Evolutionary conservation across 2,113 vertebrate genomes (phyloP).

Genomic region (Larimichthys polyactis): DNA sequence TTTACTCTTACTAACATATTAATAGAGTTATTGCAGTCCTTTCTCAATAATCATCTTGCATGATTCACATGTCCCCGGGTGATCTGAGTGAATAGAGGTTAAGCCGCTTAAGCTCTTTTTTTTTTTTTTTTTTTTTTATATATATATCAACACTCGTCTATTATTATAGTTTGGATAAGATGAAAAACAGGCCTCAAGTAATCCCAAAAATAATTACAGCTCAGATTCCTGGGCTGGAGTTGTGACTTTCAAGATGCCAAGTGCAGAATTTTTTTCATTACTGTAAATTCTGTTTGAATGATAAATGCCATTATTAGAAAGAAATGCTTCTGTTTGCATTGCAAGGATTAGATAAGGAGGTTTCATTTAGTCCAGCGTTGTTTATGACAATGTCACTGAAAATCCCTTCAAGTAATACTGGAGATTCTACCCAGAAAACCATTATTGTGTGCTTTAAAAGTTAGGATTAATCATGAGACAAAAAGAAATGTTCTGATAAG

Average conservation of each 20-base stretch:
- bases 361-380: conserved; percentile 20
- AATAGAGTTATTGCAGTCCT: conserved; percentile 43
- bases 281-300: conserved; percentile 25
- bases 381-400: conserved; percentile 3
- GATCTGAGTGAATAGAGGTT: conserved; percentile 69
- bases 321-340: background rate
- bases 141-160: conserved; percentile 58
- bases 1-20: conserved; percentile 13
- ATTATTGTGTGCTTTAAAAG: conserved; percentile 11
- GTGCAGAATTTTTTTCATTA: conserved; percentile 3
- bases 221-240: conserved; percentile 39
- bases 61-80: conserved; percentile 56
- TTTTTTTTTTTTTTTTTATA: conserved; percentile 42
- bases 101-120: conserved; percentile 70
- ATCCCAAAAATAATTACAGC: conserved; percentile 58
- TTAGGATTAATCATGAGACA: conserved; percentile 32
- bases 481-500: background rate
- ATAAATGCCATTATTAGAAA: conserved; percentile 18
- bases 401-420: conserved; percentile 16
- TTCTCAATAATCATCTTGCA: conserved; percentile 53
- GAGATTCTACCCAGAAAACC: conserved; percentile 2
- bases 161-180: conserved; percentile 65
- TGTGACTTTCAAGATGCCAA: conserved; percentile 31
- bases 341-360: conserved; percentile 12
- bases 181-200: conserved; percentile 57